Evolutionary conservation across 2,888 invertebrate genomes (phyloP).

Genomic region (Auanema sp.): DNA sequence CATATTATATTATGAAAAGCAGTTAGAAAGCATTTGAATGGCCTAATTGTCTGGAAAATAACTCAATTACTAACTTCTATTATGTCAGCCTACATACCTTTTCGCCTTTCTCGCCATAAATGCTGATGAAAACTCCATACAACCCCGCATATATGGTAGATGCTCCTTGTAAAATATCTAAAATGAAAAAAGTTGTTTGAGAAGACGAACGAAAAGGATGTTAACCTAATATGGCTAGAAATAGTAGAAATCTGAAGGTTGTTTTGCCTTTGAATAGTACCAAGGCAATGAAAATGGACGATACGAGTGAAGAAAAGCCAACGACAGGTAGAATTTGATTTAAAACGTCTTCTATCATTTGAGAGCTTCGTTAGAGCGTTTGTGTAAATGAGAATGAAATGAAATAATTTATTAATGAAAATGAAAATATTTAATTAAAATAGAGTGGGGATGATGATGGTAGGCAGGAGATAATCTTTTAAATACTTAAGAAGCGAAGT

Average conservation of each 20-base stretch:
- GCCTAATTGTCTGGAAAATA: conserved; percentile 17
- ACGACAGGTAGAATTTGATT: conserved; percentile 44
- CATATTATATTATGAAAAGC: conserved; percentile 29
- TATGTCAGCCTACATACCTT: not conserved
- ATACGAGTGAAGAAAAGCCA: conserved; percentile 34
- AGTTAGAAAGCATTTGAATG: conserved; percentile 26
- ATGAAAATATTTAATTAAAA: too few species aligned
- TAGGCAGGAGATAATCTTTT: too few species aligned
- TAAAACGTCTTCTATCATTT: conserved; percentile 46
- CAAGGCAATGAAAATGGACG: conserved; percentile 25
- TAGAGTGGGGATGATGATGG: too few species aligned
- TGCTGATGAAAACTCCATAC: conserved; percentile 35
- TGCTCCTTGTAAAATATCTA: conserved; percentile 26
- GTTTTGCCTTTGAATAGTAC: conserved; percentile 4
- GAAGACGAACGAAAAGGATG: not conserved
- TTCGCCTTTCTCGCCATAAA: conserved; percentile 33
- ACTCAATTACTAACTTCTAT: not conserved
- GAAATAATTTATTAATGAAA: too few species aligned
- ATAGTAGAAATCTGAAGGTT: conserved; percentile 23
- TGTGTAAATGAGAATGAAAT: too few species aligned
- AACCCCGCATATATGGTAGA: conserved; percentile 32
- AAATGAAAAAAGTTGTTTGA: conserved; percentile 4
- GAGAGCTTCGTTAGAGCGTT: too few species aligned
- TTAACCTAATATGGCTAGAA: conserved; percentile 30
- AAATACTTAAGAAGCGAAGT: too few species aligned